Evolutionary conservation across 2,113 vertebrate species (phyloP).

Genomic region (Crotalus horridus): DNA sequence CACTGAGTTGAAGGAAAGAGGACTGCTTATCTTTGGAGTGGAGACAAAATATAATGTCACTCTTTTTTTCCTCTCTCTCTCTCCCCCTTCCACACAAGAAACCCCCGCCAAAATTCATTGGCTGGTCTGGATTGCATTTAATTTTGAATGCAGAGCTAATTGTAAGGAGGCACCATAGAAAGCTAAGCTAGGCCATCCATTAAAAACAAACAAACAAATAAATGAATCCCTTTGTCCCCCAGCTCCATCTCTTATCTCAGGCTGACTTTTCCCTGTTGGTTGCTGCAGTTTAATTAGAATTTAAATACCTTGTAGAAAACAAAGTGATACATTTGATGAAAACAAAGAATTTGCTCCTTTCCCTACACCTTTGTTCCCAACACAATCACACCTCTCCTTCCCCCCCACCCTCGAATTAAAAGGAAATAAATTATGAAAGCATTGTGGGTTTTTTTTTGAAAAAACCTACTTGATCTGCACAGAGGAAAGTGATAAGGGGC

Average conservation of each 20-base stretch:
- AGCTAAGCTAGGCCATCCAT: background rate
- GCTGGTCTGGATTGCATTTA: background rate
- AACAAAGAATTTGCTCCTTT: conserved; percentile 26
- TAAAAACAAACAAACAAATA: conserved; percentile 27
- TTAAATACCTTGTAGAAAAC: conserved; percentile 77
- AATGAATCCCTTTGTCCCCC: conserved; percentile 1
- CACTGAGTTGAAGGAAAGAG: background rate
- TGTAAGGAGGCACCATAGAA: conserved; percentile 36
- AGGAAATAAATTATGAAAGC: accelerated
- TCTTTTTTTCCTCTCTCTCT: background rate
- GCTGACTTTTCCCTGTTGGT: conserved; percentile 43
- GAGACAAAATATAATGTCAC: background rate
- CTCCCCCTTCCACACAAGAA: background rate
- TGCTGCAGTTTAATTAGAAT: conserved; percentile 84
- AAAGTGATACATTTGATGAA: conserved; percentile 53
- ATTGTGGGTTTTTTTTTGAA: accelerated
- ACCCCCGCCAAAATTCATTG: background rate
- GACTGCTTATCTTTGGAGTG: background rate
- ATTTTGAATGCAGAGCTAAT: conserved; percentile 1
- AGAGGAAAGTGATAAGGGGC: background rate
- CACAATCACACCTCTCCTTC: accelerated
- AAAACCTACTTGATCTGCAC: accelerated
- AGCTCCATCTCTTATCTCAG: background rate
- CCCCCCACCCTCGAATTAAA: background rate
- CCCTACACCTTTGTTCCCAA: background rate